phyloP scores from a whole-genome alignment of 2,113 vertebrate species.

The Dasyornis broadbenti region DNA sequence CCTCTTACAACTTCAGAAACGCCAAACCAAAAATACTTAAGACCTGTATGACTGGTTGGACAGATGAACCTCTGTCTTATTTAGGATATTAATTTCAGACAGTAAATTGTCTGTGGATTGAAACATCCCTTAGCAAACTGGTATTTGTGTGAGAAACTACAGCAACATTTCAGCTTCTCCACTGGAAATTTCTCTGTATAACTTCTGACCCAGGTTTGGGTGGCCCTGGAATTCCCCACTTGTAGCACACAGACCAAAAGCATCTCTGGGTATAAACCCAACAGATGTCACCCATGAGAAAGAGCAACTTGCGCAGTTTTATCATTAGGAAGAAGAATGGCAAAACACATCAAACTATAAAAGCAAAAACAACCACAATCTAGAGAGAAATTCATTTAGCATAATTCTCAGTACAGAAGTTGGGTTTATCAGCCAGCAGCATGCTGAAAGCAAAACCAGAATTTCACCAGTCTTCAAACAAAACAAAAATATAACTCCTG shows the following conservation, averaged over 20 bases:
- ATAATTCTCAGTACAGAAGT: not conserved
- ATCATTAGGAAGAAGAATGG: not conserved
- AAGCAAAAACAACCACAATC: not conserved
- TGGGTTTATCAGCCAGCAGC: not conserved
- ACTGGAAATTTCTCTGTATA: not conserved
- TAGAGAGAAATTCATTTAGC: not conserved
- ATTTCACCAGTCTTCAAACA: not conserved
- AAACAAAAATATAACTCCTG: not conserved
- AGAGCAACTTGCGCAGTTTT: not conserved
- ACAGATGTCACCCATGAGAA: not conserved
- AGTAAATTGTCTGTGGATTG: not conserved
- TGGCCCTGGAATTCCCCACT: not conserved
- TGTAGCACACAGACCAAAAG: rapidly evolving
- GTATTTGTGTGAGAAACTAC: not conserved
- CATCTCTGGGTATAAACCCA: not conserved
- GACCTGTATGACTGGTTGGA: not conserved
- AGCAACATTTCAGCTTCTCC: not conserved
- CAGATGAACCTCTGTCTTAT: not conserved
- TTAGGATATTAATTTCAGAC: not conserved
- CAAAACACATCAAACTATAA: not conserved
- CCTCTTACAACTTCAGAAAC: not conserved
- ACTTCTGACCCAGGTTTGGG: not conserved
- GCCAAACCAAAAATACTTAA: not conserved
- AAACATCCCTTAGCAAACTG: not conserved
- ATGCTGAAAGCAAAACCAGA: not conserved